Conservation (phyloP, 1,140 invertebrate genomes). For the Cotesia vestalis region DNA sequence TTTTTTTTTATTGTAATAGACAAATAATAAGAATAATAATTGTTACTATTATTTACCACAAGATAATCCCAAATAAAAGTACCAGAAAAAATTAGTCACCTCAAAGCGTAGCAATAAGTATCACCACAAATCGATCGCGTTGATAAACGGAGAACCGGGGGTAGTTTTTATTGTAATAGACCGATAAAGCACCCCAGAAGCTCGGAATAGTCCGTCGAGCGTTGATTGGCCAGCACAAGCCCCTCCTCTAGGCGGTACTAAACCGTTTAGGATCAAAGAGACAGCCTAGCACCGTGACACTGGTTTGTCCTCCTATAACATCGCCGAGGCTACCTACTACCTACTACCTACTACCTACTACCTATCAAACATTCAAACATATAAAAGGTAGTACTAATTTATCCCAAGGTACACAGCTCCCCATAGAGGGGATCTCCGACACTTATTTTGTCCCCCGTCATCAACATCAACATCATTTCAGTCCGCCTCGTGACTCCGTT, state of each 20-base stretch:
- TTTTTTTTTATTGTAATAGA: too few species aligned
- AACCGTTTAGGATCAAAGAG: constrained; percentile 34
- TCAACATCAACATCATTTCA: constrained; percentile 44
- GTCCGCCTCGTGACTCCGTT: constrained; percentile 55
- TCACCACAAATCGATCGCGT: too few species aligned
- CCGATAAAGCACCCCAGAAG: constrained; percentile 46
- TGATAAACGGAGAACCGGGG: constrained; percentile 28
- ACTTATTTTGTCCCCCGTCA: constrained; percentile 37
- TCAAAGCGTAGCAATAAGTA: too few species aligned
- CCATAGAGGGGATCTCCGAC: constrained; percentile 23
- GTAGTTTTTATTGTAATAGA: constrained; percentile 30
- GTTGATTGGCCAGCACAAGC: constrained; percentile 54
- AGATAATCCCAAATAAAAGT: too few species aligned
- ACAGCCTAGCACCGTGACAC: not conserved
- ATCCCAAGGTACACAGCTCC: not conserved
- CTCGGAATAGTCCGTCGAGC: not conserved
- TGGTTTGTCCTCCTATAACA: too few species aligned
- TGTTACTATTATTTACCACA: too few species aligned
- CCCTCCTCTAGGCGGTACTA: constrained; percentile 61
- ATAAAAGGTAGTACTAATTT: too few species aligned
- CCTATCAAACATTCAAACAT: too few species aligned
- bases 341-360: too few species aligned
- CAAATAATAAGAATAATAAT: too few species aligned
- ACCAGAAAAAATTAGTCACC: too few species aligned
- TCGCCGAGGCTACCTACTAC: too few species aligned